phyloP scores from a whole-genome alignment of 2,888 invertebrate species.

The Pemphredon lugubris region DNA sequence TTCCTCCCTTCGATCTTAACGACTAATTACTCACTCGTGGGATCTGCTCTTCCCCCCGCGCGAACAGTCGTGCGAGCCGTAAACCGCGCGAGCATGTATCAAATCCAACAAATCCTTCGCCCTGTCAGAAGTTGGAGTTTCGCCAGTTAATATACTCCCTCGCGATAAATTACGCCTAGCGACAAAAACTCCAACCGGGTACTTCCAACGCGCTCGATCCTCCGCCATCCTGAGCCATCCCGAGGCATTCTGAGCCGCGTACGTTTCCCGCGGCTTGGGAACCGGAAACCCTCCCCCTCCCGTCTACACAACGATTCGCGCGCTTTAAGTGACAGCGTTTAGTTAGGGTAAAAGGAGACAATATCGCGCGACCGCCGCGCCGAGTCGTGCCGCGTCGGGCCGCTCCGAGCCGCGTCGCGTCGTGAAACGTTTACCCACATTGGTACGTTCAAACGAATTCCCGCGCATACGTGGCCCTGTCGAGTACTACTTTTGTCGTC shows the following conservation, averaged over 20 bases:
- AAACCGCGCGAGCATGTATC: conserved; percentile 56
- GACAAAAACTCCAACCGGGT: conserved; percentile 45
- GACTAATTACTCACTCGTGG: too few relatives aligned
- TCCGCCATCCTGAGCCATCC: too few relatives aligned
- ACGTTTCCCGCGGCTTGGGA: too few relatives aligned
- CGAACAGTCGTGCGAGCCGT: conserved; percentile 34
- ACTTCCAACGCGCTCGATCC: conserved; percentile 2
- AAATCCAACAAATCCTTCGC: conserved; percentile 51
- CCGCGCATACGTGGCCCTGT: neutral
- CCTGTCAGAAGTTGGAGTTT: conserved; percentile 56
- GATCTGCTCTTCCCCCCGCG: too few relatives aligned
- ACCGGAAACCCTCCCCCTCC: too few relatives aligned
- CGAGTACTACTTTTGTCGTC: conserved; percentile 8
- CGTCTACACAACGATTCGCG: neutral
- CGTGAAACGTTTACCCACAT: neutral
- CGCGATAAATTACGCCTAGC: conserved; percentile 51
- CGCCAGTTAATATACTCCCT: conserved; percentile 66
- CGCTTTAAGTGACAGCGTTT: conserved; percentile 12
- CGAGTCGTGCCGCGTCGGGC: too few relatives aligned
- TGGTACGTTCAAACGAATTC: conserved; percentile 14
- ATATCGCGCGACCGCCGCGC: neutral
- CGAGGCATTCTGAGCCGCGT: too few relatives aligned
- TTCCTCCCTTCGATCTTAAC: neutral
- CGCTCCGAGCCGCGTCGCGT: too few relatives aligned
- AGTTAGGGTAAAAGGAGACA: conserved; percentile 2